These are phyloP conservation scores for Onychomys torridus DNA, from an alignment of 2,797 vertebrate species.

Conservation along the genomic window DNA sequence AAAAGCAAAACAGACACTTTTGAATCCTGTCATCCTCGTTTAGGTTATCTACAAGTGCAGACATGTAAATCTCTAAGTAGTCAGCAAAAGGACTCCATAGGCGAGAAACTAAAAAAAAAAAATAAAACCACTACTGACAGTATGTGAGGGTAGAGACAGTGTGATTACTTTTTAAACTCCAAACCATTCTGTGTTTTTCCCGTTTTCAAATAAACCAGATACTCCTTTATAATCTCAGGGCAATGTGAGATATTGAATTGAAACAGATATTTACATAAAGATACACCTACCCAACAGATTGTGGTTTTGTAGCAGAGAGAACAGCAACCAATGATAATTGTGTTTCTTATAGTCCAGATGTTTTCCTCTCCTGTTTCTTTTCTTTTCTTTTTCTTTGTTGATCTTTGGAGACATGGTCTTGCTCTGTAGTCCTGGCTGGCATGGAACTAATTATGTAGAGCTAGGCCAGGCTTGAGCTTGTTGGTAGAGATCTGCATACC, in stretches of 20 bases:
- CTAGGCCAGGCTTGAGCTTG: neutral
- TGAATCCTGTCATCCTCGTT: neutral
- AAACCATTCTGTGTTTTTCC: neutral
- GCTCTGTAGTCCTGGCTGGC: neutral
- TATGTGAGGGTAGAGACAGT: neutral
- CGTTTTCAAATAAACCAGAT: slow-evolving; percentile 25
- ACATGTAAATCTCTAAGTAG: neutral
- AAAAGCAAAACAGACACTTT: neutral
- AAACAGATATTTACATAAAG: slow-evolving; percentile 37
- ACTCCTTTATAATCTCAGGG: slow-evolving; percentile 1
- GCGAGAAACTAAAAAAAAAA: neutral
- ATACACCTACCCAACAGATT: neutral
- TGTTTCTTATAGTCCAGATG: slow-evolving; percentile 5
- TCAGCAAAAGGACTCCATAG: slow-evolving; percentile 11
- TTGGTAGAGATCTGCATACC: neutral
- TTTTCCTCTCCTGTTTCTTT: neutral
- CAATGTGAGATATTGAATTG: slow-evolving; percentile 47
- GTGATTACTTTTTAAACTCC: neutral
- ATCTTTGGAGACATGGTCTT: neutral
- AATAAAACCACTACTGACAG: neutral
- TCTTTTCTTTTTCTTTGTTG: neutral
- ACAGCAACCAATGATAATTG: neutral
- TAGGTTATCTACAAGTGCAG: slow-evolving; percentile 18
- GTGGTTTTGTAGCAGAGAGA: neutral
- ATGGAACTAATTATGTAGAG: neutral